Conservation (phyloP, 2,797 vertebrate species). For the Poecilia wingei region DNA sequence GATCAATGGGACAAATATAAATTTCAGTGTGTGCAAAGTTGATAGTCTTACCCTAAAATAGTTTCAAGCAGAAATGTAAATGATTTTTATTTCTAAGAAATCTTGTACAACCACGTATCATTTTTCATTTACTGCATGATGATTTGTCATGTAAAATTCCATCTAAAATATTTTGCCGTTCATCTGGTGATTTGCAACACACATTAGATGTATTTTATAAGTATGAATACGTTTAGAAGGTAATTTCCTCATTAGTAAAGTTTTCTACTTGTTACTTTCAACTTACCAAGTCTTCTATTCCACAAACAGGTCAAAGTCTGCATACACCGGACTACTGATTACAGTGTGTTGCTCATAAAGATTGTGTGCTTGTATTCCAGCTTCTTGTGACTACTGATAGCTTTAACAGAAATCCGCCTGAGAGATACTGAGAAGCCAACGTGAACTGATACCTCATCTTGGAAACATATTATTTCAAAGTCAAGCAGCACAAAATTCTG, state of each 20-base stretch:
- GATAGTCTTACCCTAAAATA: neutral
- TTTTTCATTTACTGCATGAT: neutral
- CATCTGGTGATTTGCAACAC: neutral
- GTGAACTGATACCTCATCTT: neutral
- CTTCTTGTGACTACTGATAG: conserved; percentile 4
- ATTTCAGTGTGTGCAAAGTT: neutral
- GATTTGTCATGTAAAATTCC: neutral
- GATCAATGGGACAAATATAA: neutral
- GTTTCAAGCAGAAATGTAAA: neutral
- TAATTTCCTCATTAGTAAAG: neutral
- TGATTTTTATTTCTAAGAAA: neutral
- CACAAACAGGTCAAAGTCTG: conserved; percentile 71
- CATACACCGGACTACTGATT: conserved; percentile 28
- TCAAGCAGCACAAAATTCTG: neutral
- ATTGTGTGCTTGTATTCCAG: conserved; percentile 6
- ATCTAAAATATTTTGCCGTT: neutral
- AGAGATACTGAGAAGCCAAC: neutral
- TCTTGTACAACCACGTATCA: neutral
- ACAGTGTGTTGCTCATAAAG: conserved; percentile 43
- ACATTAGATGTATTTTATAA: neutral
- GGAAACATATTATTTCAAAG: conserved; percentile 18
- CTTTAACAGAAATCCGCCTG: neutral
- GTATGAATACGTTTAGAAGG: neutral
- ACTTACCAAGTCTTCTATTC: neutral
- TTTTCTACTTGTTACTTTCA: neutral